A percentile compares a stretch with the other conserved stretches of the same genome.
phyloP scores from a whole-genome alignment of 2,888 invertebrate genomes.

The Leucophenga maculata region DNA sequence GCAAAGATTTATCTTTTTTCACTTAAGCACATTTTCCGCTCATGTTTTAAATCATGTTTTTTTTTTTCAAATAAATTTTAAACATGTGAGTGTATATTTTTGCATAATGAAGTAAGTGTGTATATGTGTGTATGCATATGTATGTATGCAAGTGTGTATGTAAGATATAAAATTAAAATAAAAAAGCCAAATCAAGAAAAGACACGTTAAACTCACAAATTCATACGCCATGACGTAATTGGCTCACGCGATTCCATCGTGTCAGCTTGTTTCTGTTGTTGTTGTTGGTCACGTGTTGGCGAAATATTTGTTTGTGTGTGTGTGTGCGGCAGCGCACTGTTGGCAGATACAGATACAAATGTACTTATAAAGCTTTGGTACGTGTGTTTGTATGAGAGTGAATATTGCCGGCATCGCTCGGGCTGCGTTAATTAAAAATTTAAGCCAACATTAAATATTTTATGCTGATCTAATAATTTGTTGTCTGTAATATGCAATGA shows the following conservation, averaged over 20 bases:
- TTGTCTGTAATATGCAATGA: no score
- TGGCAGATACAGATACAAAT: constrained; percentile 19
- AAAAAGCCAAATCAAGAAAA: constrained; percentile 34
- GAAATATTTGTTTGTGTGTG: constrained; percentile 49
- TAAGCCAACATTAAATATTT: no score
- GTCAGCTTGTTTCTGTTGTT: constrained; percentile 54
- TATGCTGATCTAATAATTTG: no score
- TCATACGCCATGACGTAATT: constrained; percentile 71
- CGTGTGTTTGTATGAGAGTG: constrained; percentile 28
- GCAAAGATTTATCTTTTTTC: no score
- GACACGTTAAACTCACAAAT: constrained; percentile 49
- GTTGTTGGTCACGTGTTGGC: constrained; percentile 65
- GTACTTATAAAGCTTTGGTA: constrained; percentile 5
- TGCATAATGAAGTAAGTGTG: no score
- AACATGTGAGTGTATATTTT: no score
- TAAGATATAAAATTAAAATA: constrained; percentile 33
- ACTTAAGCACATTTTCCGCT: no score
- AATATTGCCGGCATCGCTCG: background rate
- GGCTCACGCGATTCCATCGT: constrained; percentile 72
- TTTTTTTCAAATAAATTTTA: no score
- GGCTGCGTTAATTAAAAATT: no score
- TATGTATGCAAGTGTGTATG: no score
- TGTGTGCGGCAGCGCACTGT: constrained; percentile 26
- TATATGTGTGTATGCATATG: no score
- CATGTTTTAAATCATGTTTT: no score